phyloP scores from a whole-genome alignment of 2,113 vertebrate genomes.

The Okapia johnstoni region DNA sequence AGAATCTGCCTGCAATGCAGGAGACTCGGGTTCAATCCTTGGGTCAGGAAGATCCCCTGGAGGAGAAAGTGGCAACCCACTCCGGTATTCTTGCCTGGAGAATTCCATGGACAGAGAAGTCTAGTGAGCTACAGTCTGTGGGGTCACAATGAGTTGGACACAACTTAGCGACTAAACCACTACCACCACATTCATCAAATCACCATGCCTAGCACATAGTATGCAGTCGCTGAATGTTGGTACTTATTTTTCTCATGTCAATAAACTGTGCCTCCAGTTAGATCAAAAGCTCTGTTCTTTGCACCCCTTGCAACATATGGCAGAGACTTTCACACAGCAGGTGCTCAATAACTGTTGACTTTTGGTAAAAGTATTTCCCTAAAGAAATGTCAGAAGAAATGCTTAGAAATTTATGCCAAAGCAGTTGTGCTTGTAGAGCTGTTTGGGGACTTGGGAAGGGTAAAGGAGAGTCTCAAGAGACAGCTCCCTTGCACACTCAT shows the following conservation, averaged over 20 bases:
- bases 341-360: slow-evolving; percentile 47
- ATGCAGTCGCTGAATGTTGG: not conserved
- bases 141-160: not conserved
- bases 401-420: slow-evolving; percentile 14
- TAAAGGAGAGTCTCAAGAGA: not conserved
- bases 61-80: not conserved
- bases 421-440: slow-evolving; percentile 30
- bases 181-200: not conserved
- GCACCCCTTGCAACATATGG: not conserved
- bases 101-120: not conserved
- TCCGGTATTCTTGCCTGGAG: not conserved
- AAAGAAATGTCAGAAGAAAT: slow-evolving; percentile 56
- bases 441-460: not conserved
- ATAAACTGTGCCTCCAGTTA: not conserved
- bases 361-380: slow-evolving; percentile 50
- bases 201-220: not conserved
- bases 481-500: not conserved
- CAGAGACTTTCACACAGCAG: slow-evolving; percentile 12
- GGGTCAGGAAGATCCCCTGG: not conserved
- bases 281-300: not conserved
- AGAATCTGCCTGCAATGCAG: not conserved
- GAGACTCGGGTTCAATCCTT: not conserved
- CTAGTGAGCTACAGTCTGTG: not conserved
- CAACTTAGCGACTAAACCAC: not conserved
- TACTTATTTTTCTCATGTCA: not conserved